Evolutionary conservation across 1,140 invertebrate species (phyloP).

Genomic region (Drosophila kikkawai): DNA sequence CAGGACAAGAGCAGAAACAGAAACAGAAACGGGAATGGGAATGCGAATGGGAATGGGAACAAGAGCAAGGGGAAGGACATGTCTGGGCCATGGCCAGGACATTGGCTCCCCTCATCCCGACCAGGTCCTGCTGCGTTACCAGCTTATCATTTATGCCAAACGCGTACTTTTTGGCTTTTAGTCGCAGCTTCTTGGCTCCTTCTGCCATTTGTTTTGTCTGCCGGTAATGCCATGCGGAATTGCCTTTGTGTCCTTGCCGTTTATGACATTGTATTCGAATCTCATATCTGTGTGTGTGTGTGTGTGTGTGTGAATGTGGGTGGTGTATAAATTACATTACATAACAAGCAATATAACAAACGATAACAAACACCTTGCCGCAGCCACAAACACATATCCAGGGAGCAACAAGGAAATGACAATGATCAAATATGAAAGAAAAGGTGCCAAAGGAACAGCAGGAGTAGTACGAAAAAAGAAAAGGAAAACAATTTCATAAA

Average conservation of each 20-base stretch:
- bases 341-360: constrained; percentile 83
- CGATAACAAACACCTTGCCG: constrained; percentile 81
- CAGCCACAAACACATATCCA: constrained; percentile 7
- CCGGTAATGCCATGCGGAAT: constrained; percentile 76
- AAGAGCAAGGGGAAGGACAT: constrained; percentile 17
- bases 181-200: constrained; percentile 28
- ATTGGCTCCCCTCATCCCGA: constrained; percentile 4
- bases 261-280: constrained; percentile 82
- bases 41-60: background rate
- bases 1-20: background rate
- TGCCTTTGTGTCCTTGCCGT: constrained; percentile 82
- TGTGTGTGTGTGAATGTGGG: constrained; percentile 31
- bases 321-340: constrained; percentile 80
- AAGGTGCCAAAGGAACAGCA: constrained; percentile 8
- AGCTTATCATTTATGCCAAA: constrained; percentile 82
- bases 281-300: constrained; percentile 19
- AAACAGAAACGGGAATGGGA: background rate
- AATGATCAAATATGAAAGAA: constrained; percentile 33
- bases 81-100: constrained; percentile 44
- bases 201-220: constrained; percentile 75
- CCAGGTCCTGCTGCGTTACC: constrained; percentile 62
- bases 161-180: constrained; percentile 80
- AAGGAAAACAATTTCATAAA: constrained; percentile 69
- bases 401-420: constrained; percentile 34
- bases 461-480: background rate